Evolutionary conservation across 2,113 vertebrate genomes (phyloP), one percentile per base, ranked within the genome.

Genomic region (Clarias magur): DNA sequence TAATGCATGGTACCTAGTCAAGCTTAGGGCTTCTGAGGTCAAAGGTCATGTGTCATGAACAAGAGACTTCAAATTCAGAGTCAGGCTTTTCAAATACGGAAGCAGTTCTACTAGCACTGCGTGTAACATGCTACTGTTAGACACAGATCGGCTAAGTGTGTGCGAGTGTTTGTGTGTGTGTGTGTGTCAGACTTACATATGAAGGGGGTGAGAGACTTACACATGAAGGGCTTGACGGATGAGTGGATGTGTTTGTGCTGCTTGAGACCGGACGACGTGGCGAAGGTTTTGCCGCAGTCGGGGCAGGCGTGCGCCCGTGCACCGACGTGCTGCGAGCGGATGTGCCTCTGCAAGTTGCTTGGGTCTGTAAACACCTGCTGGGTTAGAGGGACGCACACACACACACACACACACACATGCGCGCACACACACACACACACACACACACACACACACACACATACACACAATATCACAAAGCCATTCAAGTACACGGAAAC

Each of bases 321-420:
- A 90, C 98, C 98, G 56, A 99, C 97, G 38, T 99, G 98, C 96
- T 99, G 98, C 21, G 98, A 99, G 94, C 98, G 97, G 93, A 99
- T 99, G 94, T 99, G 98, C 94, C 98, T 98, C 97, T 99, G 98
- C 86, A 99, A 98, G 97, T 99, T 99, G 96, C 98, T 99, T 96
- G 98, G 98, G 97, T 99, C 98, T 96, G 98, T 99, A 96, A 99
- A 99, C 96, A 99, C 98, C 98, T 99, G 98, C 98, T 99, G 97
- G 97, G 97, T 96, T 84, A 92, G 72, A 84, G 21, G 63, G 72
- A 88, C 48, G 94, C 3, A 57, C 85, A 75, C 83, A 88, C 27
- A 80, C 76, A 78, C 42, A 83, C 57, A 72, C 56, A 60, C 16
- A 57, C 30, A 30, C 75, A 76, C 42, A 56, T 34, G 5, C 42